Evolutionary conservation across 2,113 vertebrate species (phyloP), one percentile per base, ranked within the genome.

Genomic region (Protomyctophum bolini): DNA sequence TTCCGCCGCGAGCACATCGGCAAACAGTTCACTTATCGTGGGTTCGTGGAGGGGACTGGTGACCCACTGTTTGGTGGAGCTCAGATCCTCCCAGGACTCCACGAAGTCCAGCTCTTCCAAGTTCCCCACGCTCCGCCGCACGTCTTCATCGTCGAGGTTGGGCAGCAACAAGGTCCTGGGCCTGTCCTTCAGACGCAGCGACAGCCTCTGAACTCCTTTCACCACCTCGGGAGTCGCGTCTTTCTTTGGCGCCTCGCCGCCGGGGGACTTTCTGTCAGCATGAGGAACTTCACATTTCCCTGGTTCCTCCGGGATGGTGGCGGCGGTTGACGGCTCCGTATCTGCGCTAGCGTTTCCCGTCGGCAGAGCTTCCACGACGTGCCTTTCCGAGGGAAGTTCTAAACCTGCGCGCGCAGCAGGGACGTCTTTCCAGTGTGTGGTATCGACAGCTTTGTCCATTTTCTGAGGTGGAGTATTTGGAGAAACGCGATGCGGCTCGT

Each of bases 11-110:
- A 52, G 75, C 54, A 21, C 50, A 85, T 78, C 64, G 84, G 77
- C 45, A 1, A 95, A 93, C 48, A 91, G 64, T 57, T 94, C 92
- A 80, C 95, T 95, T 70, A 96, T 83, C 51, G 95, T 97, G 0
- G 96, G 96, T 1, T 96, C 97, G 83, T 99, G 97, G 8, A 99
- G 94, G 0, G 97, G 97, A 68, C 97, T 99, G 0, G 97, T 99
- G 14, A 99, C 97, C 97, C 97, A 99, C 72, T 96, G 95, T 71
- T 96, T 95, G 68, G 68, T 77, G 59, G 87, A 84, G 77, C 84
- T 83, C 4, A 92, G 57, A 62, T 98, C 96, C 61, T 99, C 97
- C 96, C 96, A 98, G 1, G 96, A 93, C 72, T 98, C 97, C 68
- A 96, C 95, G 83, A 95, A 88, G 80, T 99, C 97, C 76, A 97